phyloP scores from a whole-genome alignment of 2,113 vertebrate genomes.

The Fulmarus glacialis region DNA sequence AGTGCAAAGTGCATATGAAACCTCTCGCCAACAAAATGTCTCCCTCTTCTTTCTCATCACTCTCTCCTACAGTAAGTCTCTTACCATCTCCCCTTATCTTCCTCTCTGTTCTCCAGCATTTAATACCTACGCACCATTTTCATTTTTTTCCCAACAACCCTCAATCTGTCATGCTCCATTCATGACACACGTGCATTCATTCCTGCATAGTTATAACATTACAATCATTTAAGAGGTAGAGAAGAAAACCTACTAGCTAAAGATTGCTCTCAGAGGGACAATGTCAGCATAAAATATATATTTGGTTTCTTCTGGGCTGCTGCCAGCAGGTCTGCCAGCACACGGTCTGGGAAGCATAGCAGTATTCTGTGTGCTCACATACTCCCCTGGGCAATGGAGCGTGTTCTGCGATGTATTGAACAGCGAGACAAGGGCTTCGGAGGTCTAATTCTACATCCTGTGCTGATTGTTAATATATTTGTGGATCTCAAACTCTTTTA shows the following conservation, averaged over 20 bases:
- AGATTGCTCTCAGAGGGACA: background rate
- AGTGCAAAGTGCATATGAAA: background rate
- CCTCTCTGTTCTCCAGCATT: background rate
- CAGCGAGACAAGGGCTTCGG: background rate
- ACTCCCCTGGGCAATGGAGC: background rate
- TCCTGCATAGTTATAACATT: background rate
- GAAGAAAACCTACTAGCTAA: background rate
- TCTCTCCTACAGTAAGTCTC: background rate
- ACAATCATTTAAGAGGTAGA: background rate
- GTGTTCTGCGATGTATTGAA: background rate
- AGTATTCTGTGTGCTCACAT: background rate
- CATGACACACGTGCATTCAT: accelerated
- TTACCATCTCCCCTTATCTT: background rate
- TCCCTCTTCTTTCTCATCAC: background rate
- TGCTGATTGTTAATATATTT: background rate
- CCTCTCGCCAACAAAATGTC: background rate
- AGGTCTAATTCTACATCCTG: background rate
- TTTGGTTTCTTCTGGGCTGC: background rate
- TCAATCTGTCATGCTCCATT: background rate
- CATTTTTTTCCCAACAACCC: background rate
- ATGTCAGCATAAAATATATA: background rate
- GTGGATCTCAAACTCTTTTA: background rate
- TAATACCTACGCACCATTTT: background rate
- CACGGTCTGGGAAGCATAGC: accelerated
- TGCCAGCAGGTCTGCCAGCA: background rate